Percentiles rank a stretch among this genome's conserved stretches.
phyloP scores from a whole-genome alignment of 1,140 invertebrate genomes.

The Eupristina koningsbergeri region DNA sequence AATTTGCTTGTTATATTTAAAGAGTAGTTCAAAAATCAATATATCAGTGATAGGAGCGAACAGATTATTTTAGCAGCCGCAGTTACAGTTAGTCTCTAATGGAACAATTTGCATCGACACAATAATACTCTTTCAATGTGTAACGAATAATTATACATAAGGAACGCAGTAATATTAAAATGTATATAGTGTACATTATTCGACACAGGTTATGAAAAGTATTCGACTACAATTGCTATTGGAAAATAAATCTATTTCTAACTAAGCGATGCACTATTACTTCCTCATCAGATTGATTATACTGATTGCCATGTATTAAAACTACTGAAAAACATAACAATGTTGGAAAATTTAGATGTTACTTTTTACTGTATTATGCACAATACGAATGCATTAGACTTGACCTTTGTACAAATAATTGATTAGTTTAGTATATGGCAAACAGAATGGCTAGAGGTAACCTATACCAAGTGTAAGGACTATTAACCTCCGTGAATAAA shows the following conservation, averaged over 20 bases:
- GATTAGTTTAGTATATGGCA: slow-evolving; percentile 30
- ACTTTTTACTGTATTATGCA: background rate
- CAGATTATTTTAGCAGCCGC: slow-evolving; percentile 69
- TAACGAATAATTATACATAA: background rate
- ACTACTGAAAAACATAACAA: background rate
- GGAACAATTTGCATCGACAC: slow-evolving; percentile 52
- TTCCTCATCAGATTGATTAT: background rate
- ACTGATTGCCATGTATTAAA: slow-evolving; percentile 27
- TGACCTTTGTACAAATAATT: slow-evolving; percentile 33
- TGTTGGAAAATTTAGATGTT: background rate
- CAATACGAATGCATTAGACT: slow-evolving; percentile 8
- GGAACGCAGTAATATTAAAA: background rate
- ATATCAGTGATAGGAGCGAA: slow-evolving; percentile 70
- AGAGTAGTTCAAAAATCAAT: slow-evolving; percentile 50
- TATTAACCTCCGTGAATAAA: slow-evolving; percentile 27
- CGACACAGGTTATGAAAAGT: background rate
- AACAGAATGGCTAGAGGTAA: slow-evolving; percentile 15
- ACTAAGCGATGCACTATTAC: background rate
- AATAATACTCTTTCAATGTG: slow-evolving; percentile 7
- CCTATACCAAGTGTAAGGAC: slow-evolving; percentile 15
- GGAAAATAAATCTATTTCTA: background rate
- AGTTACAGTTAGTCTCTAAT: slow-evolving; percentile 69
- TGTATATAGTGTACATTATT: background rate
- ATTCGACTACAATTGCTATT: background rate
- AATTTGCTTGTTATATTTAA: too few species aligned